Conservation (phyloP, 2,888 invertebrate species). For the Hydrotaea cyrtoneurina region DNA sequence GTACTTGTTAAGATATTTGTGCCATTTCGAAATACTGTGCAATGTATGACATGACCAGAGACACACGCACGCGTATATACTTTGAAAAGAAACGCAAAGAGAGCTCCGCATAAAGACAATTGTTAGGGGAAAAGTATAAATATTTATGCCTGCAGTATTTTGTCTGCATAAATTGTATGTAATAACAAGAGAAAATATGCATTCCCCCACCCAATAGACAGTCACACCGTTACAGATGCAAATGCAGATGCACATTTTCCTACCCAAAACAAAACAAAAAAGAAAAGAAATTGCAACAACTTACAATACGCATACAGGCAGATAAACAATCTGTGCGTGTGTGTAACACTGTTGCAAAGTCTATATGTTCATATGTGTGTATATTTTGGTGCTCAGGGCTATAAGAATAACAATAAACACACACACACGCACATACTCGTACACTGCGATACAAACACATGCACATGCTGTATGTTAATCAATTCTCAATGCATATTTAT, state of each 20-base stretch:
- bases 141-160: conserved; percentile 58
- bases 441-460: background rate
- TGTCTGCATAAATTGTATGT: conserved; percentile 53
- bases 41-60: background rate
- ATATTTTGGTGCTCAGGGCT: background rate
- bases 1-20: too few species aligned
- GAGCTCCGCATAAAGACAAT: conserved; percentile 1
- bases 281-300: background rate
- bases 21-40: background rate
- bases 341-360: background rate
- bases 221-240: background rate
- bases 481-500: conserved; percentile 31
- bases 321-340: background rate
- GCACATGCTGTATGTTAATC: conserved; percentile 6
- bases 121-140: conserved; percentile 29
- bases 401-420: conserved; percentile 27
- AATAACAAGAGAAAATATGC: conserved; percentile 35
- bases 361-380: background rate
- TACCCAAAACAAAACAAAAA: background rate
- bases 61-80: background rate
- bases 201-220: background rate
- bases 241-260: background rate
- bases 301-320: background rate
- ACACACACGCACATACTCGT: background rate
- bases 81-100: background rate